Evolutionary conservation across 2,888 invertebrate species (phyloP).

Genomic region (Cantharis flavilabris): DNA sequence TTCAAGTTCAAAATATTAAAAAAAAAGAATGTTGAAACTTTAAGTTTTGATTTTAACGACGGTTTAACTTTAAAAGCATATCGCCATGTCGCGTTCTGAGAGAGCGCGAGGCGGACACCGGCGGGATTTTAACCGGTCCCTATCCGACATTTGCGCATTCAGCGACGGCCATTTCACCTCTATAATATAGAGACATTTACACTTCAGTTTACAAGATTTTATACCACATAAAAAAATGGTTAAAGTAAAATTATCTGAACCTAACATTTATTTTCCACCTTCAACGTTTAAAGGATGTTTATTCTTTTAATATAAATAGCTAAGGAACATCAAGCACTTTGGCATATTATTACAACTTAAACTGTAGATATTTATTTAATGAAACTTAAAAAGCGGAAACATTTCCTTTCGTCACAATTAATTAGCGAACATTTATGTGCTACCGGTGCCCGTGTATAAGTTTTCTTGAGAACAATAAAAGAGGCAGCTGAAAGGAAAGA

Average conservation of each 20-base stretch:
- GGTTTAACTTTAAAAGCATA: not conserved
- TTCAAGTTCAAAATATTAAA: not conserved
- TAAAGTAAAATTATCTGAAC: not conserved
- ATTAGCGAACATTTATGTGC: not conserved
- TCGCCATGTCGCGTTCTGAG: conserved; percentile 34
- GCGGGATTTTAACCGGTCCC: conserved; percentile 53
- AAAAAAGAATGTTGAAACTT: not conserved
- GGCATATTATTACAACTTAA: not conserved
- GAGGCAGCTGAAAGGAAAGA: not conserved
- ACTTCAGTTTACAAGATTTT: conserved; percentile 54
- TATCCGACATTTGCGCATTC: conserved; percentile 49
- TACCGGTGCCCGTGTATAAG: not conserved
- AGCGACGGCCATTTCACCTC: conserved; percentile 54
- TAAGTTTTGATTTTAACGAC: not conserved
- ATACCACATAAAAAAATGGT: conserved; percentile 25
- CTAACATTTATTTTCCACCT: not conserved
- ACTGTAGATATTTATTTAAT: not conserved
- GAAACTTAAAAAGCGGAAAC: not conserved
- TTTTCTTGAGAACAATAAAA: not conserved
- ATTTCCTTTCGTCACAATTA: not conserved
- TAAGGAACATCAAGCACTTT: not conserved
- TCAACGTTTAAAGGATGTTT: not conserved
- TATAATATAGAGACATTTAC: conserved; percentile 53
- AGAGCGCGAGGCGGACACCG: conserved; percentile 38
- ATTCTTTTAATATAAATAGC: not conserved